phyloP scores from a whole-genome alignment of 1,140 invertebrate species.

The Uloborus diversus region DNA sequence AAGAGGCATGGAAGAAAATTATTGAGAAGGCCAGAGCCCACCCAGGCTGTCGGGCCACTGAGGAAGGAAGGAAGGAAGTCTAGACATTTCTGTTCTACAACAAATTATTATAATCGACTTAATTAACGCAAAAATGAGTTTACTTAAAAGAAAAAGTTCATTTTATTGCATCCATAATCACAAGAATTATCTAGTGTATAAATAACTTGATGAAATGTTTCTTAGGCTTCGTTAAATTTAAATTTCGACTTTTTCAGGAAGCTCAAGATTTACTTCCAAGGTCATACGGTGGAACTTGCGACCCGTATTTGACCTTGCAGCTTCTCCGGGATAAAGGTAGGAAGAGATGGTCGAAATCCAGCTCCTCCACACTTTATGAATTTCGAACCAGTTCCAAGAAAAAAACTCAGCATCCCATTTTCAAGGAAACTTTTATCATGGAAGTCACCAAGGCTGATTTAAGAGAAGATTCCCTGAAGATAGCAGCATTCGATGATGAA shows the following conservation, averaged over 20 bases:
- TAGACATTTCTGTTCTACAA: too few relatives aligned
- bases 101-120: too few relatives aligned
- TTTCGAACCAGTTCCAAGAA: constrained; percentile 58
- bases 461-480: constrained; percentile 57
- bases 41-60: too few relatives aligned
- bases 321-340: constrained; percentile 44
- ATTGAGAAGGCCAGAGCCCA: too few relatives aligned
- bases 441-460: constrained; percentile 58
- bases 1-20: too few relatives aligned
- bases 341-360: constrained; percentile 45
- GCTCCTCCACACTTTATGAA: constrained; percentile 31
- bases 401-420: constrained; percentile 58
- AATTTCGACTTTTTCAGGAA: constrained; percentile 47
- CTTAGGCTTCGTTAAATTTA: too few relatives aligned
- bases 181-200: too few relatives aligned
- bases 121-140: too few relatives aligned
- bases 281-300: constrained; percentile 57
- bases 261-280: constrained; percentile 56
- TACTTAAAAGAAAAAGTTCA: too few relatives aligned
- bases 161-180: too few relatives aligned
- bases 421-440: constrained; percentile 59
- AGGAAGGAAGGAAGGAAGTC: too few relatives aligned
- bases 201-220: too few relatives aligned
- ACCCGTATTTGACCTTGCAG: constrained; percentile 56
- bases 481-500: constrained; percentile 60